phyloP scores from a whole-genome alignment of 2,113 vertebrate genomes.

The Limnothrissa miodon region DNA sequence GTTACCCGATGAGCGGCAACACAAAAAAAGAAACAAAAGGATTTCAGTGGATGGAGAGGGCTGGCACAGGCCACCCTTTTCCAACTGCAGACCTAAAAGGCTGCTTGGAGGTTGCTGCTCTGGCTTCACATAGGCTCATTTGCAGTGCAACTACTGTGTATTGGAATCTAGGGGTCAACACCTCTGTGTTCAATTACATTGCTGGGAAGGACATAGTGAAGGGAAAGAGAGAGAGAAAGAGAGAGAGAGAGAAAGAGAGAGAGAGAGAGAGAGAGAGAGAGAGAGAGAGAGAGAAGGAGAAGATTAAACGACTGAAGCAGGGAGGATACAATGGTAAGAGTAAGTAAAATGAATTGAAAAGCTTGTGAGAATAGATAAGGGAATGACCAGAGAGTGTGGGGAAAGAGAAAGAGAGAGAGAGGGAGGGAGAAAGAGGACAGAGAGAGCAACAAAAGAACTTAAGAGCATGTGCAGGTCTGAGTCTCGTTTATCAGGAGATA shows the following conservation, averaged over 20 bases:
- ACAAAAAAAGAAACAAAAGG: not conserved
- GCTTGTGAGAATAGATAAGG: not conserved
- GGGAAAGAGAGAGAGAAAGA: not conserved
- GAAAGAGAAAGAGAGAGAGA: not conserved
- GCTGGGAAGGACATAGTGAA: constrained; percentile 1
- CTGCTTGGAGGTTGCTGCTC: not conserved
- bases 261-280: not conserved
- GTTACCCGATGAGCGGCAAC: not conserved
- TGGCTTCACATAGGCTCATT: not conserved
- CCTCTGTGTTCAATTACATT: constrained; percentile 43
- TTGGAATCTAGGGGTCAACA: constrained; percentile 44
- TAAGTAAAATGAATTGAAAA: not conserved
- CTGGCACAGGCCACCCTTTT: not conserved
- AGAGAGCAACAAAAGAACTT: not conserved
- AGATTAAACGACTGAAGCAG: not conserved
- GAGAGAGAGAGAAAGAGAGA: not conserved
- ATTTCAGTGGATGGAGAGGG: not conserved
- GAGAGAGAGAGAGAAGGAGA: too few species aligned
- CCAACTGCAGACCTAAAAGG: not conserved
- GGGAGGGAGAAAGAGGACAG: not conserved
- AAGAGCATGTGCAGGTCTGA: not conserved
- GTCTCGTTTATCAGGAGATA: not conserved
- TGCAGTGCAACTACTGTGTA: not conserved
- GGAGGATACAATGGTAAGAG: not conserved
- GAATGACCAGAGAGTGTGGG: not conserved